phyloP scores from a whole-genome alignment of 2,888 invertebrate genomes.

The Tenodera sinensis region DNA sequence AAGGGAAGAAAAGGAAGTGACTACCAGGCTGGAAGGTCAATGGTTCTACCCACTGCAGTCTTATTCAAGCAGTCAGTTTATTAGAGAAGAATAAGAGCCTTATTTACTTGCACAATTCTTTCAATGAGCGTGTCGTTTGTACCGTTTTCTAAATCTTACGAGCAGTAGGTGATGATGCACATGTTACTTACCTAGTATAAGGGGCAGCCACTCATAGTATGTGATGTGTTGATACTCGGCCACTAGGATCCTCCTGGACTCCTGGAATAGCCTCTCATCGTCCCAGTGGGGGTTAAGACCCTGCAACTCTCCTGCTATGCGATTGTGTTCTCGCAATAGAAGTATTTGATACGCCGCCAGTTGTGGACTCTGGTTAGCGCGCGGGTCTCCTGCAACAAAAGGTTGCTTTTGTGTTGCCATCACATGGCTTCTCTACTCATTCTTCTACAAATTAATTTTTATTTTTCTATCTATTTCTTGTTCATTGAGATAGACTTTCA shows the following conservation, averaged over 20 bases:
- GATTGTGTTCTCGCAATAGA: constrained; percentile 77
- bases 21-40: no score
- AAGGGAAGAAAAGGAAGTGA: no score
- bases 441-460: no score
- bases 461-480: no score
- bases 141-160: no score
- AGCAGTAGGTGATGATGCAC: no score
- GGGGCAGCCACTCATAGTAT: constrained; percentile 77
- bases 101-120: no score
- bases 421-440: no score
- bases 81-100: no score
- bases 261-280: constrained; percentile 69
- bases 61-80: no score
- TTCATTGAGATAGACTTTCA: no score
- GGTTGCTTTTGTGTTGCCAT: neutral
- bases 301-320: constrained; percentile 60
- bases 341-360: constrained; percentile 69
- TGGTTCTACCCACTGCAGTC: no score
- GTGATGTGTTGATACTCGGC: constrained; percentile 76
- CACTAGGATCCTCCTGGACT: constrained; percentile 66
- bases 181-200: constrained; percentile 61
- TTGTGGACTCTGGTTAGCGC: constrained; percentile 74
- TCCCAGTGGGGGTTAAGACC: constrained; percentile 69
- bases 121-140: neutral
- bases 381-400: constrained; percentile 60